Base-by-base conservation (phyloP, 2,113 vertebrate genomes). In the Lepidothrix coronata region DNA sequence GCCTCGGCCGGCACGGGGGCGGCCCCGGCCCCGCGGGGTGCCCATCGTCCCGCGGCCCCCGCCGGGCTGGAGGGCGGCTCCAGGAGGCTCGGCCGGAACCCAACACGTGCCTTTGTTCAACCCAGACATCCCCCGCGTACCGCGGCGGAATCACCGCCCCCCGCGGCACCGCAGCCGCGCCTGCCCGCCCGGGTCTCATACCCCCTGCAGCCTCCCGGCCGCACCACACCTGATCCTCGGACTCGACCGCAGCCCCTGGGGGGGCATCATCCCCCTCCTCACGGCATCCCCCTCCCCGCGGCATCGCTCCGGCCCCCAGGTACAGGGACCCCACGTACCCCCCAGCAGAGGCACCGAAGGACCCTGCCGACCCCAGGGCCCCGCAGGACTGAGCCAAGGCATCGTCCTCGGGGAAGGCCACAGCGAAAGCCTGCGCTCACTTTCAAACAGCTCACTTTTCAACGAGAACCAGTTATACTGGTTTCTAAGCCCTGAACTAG, bases 1-100 rank as follows among this genome's bases (percentile, higher is more conserved):
- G 71, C 75, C 67, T 52, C 25, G 28, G 35, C 48, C 22, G 31
- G 16, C 46, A 58, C 18, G 63, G 49, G 52, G 37, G 70, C 28
- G 5, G 58, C 44, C 27, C 51, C 54, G 30, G 54, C 30, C 54
- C 54, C 54, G 19, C 31, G 54, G 18, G 54, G 25, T 52, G 51
- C 15, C 27, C 51, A 28, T 17, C 51, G 51, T 15, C 27, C 54
- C 31, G 20, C 10, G 24, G 2, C 43, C 12, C 54, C 4, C 0
- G 0, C 6, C 15, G 5, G 7, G 28, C 16, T 4, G 15, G 13
- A 11, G 17, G 8, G 3, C 1, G 22, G 11, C 24, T 19, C 31
- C 22, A 2, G 46, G 33, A 14, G 25, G 35, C 58, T 11, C 25
- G 23, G 43, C n/a, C 14, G 0, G 12, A 44, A 59, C 49, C 12